phyloP scores from a whole-genome alignment of 2,797 vertebrate genomes.

The Emys orbicularis region DNA sequence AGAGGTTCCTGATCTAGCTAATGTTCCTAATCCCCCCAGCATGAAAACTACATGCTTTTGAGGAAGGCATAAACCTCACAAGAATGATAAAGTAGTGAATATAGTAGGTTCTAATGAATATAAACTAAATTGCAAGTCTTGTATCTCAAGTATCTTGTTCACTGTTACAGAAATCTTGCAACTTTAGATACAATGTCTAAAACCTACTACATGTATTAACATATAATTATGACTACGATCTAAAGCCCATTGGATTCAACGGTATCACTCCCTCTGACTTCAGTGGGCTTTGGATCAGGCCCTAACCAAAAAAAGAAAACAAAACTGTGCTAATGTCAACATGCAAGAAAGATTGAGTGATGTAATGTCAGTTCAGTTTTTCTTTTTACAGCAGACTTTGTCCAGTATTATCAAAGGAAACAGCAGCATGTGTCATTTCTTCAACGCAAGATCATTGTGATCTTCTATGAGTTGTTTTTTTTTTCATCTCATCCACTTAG shows the following conservation, averaged over 20 bases:
- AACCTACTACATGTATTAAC: not conserved
- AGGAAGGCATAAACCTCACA: not conserved
- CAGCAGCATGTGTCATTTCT: conserved; percentile 18
- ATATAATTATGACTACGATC: not conserved
- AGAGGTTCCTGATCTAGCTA: not conserved
- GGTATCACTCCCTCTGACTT: not conserved
- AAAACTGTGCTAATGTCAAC: not conserved
- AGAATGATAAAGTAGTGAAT: not conserved
- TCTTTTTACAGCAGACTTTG: conserved; percentile 27
- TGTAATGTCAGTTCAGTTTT: conserved; percentile 15
- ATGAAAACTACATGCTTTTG: not conserved
- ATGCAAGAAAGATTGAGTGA: not conserved
- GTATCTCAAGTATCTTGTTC: not conserved
- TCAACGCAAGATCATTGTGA: conserved; percentile 7
- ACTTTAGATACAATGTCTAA: not conserved
- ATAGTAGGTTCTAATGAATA: not conserved
- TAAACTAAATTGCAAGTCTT: not conserved
- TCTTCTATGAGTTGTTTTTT: conserved; percentile 30
- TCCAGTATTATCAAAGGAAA: conserved; percentile 39
- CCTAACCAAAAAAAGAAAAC: not conserved
- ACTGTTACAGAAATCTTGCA: not conserved
- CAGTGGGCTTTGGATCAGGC: not conserved
- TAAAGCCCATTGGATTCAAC: not conserved
- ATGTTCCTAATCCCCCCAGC: not conserved
- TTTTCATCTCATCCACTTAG: not conserved